A percentile compares a stretch with the other conserved stretches of the same genome.
Evolutionary conservation across 2,888 invertebrate species (phyloP).

Genomic region (Zhengitettix transpicula): DNA sequence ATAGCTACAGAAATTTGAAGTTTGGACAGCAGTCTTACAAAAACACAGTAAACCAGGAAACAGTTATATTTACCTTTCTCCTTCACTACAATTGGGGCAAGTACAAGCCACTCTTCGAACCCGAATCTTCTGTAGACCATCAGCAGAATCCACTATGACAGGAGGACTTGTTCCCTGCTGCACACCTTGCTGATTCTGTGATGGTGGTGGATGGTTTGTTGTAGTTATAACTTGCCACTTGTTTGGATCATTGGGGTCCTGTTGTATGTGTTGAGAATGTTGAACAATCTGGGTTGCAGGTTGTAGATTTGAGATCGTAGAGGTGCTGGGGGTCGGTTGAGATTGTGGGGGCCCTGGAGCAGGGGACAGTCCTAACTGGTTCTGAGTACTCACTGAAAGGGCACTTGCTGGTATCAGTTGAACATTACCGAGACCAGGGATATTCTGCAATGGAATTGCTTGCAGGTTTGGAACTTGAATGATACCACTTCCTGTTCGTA

Average conservation of each 20-base stretch:
- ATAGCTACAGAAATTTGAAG: no score
- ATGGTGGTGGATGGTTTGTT: slow-evolving; percentile 9
- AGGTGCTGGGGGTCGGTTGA: neutral
- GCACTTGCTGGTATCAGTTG: slow-evolving; percentile 60
- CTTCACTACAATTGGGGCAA: slow-evolving; percentile 91
- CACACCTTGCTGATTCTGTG: slow-evolving; percentile 7
- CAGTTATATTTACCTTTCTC: slow-evolving; percentile 42
- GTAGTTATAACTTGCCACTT: slow-evolving; percentile 62
- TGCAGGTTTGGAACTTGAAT: slow-evolving; percentile 30
- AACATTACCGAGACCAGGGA: slow-evolving; percentile 64
- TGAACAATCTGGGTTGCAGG: slow-evolving; percentile 21
- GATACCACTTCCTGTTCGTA: slow-evolving; percentile 17
- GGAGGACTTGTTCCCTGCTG: slow-evolving; percentile 11
- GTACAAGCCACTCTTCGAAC: slow-evolving; percentile 87
- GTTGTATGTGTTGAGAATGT: slow-evolving; percentile 29
- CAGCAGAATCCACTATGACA: neutral
- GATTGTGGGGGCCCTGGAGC: neutral
- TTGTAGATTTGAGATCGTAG: slow-evolving; percentile 10
- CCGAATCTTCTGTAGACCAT: slow-evolving; percentile 28
- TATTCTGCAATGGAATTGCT: slow-evolving; percentile 52
- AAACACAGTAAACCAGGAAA: no score
- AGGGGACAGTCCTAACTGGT: slow-evolving; percentile 11
- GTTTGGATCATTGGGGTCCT: slow-evolving; percentile 65
- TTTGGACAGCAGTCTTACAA: no score
- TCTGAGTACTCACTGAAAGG: slow-evolving; percentile 21